Conservation (phyloP, 2,888 invertebrate species). For the Trilocha varians region DNA sequence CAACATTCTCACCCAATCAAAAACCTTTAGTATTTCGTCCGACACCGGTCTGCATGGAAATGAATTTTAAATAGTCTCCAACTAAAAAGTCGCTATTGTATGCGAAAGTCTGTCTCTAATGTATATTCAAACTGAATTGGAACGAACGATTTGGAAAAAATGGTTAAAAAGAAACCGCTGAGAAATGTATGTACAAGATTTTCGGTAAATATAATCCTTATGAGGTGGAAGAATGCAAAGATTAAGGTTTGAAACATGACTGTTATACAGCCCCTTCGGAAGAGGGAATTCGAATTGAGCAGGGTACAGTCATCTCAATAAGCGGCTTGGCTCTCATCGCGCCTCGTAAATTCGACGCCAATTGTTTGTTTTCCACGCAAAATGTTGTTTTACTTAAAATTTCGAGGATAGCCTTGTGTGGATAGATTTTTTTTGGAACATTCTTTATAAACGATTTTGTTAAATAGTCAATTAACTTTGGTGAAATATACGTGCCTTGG, state of each 20-base stretch:
- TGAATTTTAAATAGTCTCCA: background rate
- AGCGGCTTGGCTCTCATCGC: slow-evolving; percentile 58
- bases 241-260: slow-evolving; percentile 17
- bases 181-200: background rate
- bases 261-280: slow-evolving; percentile 15
- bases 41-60: background rate
- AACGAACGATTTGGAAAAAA: background rate
- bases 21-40: slow-evolving; percentile 17
- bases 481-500: no score
- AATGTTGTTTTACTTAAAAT: slow-evolving; percentile 37
- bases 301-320: slow-evolving; percentile 51
- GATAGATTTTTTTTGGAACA: slow-evolving; percentile 14
- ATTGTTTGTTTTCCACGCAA: slow-evolving; percentile 58
- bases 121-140: background rate
- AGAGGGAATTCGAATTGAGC: slow-evolving; percentile 45
- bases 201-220: slow-evolving; percentile 2
- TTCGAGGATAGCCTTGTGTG: slow-evolving; percentile 11
- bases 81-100: background rate
- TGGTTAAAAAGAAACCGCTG: background rate
- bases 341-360: slow-evolving; percentile 54
- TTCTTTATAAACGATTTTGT: background rate
- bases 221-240: slow-evolving; percentile 10
- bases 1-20: slow-evolving; percentile 38
- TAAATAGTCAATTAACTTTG: no score
- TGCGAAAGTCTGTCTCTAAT: background rate